Evolutionary conservation across 2,113 vertebrate genomes (phyloP).

Genomic region (Drymodes brunneopygia): DNA sequence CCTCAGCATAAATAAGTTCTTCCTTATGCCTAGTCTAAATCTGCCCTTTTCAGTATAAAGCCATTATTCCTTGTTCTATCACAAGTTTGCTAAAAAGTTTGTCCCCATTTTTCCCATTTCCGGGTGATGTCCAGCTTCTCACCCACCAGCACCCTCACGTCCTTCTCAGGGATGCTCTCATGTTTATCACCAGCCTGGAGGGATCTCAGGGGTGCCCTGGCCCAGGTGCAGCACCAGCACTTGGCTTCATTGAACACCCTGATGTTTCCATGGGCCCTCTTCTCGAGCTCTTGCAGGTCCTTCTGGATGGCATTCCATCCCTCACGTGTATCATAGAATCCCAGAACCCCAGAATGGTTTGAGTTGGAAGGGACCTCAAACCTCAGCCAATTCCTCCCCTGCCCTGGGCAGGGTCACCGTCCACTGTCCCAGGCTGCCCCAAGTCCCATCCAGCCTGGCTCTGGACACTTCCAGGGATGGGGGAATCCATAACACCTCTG

Average conservation of each 20-base stretch:
- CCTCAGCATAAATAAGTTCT: background rate
- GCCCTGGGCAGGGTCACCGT: background rate
- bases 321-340: fast-evolving
- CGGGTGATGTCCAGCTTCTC: too few species aligned
- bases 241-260: background rate
- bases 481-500: too few species aligned
- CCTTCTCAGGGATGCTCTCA: background rate
- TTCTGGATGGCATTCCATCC: background rate
- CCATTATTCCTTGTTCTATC: background rate
- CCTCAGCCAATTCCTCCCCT: background rate
- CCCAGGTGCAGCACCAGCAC: background rate
- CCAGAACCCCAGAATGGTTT: background rate
- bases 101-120: background rate
- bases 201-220: background rate
- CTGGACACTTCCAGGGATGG: too few species aligned
- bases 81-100: background rate
- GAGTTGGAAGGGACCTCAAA: background rate
- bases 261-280: too few species aligned
- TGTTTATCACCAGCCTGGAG: background rate
- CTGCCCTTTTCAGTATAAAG: background rate
- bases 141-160: too few species aligned
- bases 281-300: background rate
- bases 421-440: background rate
- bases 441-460: fast-evolving
- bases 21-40: background rate